A percentile compares a stretch with the other conserved stretches of the same genome.
phyloP scores from a whole-genome alignment of 2,888 invertebrate species.

The Eumacrocentrus americanus region DNA sequence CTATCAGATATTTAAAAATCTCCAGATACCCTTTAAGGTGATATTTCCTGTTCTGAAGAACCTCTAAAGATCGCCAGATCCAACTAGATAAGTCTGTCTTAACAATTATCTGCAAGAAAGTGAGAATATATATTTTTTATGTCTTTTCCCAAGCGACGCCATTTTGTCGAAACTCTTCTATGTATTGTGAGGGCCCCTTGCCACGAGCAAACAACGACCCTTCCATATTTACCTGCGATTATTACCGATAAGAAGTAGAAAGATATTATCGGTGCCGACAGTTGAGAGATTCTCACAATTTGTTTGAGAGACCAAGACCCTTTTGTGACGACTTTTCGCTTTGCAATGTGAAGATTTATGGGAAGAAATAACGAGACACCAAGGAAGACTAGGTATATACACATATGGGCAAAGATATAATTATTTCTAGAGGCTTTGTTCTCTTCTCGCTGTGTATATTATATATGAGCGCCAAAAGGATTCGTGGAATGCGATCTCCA shows the following conservation, averaged over 20 bases:
- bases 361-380: too few relatives aligned
- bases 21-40: background rate
- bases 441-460: background rate
- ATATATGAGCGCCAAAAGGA: constrained; percentile 10
- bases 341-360: too few relatives aligned
- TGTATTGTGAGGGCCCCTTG: background rate
- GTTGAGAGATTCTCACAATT: constrained; percentile 18
- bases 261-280: constrained; percentile 17
- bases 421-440: background rate
- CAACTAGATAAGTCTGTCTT: background rate
- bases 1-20: too few relatives aligned
- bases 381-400: too few relatives aligned
- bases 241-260: constrained; percentile 25
- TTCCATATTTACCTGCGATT: constrained; percentile 19
- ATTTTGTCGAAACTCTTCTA: background rate
- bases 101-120: background rate
- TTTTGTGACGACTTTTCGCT: background rate
- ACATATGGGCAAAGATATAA: too few relatives aligned
- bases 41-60: background rate
- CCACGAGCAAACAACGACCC: constrained; percentile 16
- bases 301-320: constrained; percentile 1
- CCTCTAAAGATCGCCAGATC: background rate
- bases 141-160: background rate
- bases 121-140: too few relatives aligned
- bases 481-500: constrained; percentile 35